These are phyloP conservation scores for Prinia subflava DNA, from an alignment of 2,113 vertebrate species.

Conservation along the genomic window DNA sequence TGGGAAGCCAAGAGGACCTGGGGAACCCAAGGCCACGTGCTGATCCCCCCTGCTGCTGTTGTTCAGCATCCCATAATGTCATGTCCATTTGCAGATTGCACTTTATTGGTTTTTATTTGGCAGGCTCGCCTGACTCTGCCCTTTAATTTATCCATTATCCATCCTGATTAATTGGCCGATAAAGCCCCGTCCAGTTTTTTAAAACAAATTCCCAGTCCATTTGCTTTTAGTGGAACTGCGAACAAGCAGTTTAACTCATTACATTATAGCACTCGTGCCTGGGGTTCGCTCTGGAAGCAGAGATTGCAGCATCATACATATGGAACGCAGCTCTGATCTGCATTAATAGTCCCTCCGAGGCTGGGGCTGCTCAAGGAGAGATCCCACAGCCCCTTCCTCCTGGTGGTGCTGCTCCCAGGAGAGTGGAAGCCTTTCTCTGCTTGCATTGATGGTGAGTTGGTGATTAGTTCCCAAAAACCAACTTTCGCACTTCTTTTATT, in stretches of 20 bases:
- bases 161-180: conserved; percentile 67
- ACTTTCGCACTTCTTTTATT: not conserved
- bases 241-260: conserved; percentile 38
- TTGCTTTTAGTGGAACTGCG: conserved; percentile 55
- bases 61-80: conserved; percentile 28
- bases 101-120: conserved; percentile 63
- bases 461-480: not conserved
- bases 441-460: accelerated
- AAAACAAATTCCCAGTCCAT: conserved; percentile 63
- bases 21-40: not conserved
- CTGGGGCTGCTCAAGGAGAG: not conserved
- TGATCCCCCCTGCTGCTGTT: not conserved
- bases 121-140: conserved; percentile 53
- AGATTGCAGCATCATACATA: conserved; percentile 14
- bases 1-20: not conserved
- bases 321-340: not conserved
- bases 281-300: not conserved
- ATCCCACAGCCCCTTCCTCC: not conserved
- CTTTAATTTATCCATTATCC: conserved; percentile 69
- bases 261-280: not conserved
- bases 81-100: conserved; percentile 47
- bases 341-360: not conserved
- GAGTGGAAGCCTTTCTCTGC: not conserved
- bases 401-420: not conserved
- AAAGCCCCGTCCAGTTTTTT: conserved; percentile 59